Evolutionary conservation across 2,888 invertebrate species (phyloP).

Genomic region (Pteria penguin): DNA sequence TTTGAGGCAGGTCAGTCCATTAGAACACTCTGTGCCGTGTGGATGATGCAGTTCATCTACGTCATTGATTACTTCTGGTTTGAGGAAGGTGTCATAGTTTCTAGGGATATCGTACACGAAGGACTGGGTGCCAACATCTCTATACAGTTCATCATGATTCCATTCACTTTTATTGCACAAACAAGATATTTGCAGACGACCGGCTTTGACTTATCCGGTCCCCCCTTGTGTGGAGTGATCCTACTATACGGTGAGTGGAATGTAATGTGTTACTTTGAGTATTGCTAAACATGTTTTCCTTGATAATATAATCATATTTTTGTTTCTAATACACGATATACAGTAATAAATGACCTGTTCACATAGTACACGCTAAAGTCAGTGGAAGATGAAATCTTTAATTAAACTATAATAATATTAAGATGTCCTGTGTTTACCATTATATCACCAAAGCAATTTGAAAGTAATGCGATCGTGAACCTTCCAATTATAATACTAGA

Average conservation of each 20-base stretch:
- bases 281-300: neutral
- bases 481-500: too few species aligned
- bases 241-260: slow-evolving; percentile 42
- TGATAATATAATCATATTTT: too few species aligned
- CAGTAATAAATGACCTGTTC: too few species aligned
- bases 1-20: slow-evolving; percentile 16
- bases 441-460: too few species aligned
- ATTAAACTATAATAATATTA: too few species aligned
- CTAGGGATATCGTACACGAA: slow-evolving; percentile 56
- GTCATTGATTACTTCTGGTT: slow-evolving; percentile 56
- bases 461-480: too few species aligned
- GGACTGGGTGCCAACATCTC: slow-evolving; percentile 51
- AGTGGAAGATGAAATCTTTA: too few species aligned
- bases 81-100: slow-evolving; percentile 49
- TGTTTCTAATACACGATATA: too few species aligned
- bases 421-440: too few species aligned
- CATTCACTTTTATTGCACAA: slow-evolving; percentile 53
- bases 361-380: too few species aligned
- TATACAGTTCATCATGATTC: slow-evolving; percentile 55
- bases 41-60: slow-evolving; percentile 44
- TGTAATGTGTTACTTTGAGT: too few species aligned
- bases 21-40: slow-evolving; percentile 31
- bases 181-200: slow-evolving; percentile 47
- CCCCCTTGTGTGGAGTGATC: slow-evolving; percentile 12
- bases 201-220: slow-evolving; percentile 21